A percentile compares a stretch with the other conserved stretches of the same genome.
phyloP scores from a whole-genome alignment of 2,888 invertebrate genomes.

The Megaustenia siamemsis region DNA sequence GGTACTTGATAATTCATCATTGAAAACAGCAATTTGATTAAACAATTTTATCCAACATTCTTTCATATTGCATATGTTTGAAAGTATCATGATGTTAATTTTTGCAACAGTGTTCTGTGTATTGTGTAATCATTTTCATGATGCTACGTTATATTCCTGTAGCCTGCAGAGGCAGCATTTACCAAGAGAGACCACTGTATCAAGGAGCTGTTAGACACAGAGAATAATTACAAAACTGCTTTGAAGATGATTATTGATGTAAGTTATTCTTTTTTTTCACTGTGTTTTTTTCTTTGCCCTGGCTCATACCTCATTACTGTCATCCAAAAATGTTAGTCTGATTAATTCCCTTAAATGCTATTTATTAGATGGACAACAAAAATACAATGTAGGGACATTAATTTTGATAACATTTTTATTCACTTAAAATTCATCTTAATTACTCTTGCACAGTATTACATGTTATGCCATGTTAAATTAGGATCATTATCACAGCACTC shows the following conservation, averaged over 20 bases:
- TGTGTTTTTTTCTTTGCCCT: neutral
- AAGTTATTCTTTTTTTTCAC: neutral
- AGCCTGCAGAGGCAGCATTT: slow-evolving; percentile 60
- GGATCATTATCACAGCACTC: no score
- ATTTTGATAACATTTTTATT: no score
- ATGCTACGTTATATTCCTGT: slow-evolving; percentile 11
- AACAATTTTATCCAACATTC: neutral
- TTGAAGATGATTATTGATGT: slow-evolving; percentile 84
- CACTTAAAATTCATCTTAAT: no score
- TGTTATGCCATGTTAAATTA: no score
- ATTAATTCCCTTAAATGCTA: no score
- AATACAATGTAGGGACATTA: no score
- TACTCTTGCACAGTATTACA: no score
- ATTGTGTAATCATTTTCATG: neutral
- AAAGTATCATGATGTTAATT: neutral
- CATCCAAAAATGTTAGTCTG: no score
- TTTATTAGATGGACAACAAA: no score
- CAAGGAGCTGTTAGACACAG: slow-evolving; percentile 94
- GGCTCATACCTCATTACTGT: no score
- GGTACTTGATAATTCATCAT: no score
- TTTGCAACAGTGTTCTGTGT: neutral
- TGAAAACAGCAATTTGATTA: neutral
- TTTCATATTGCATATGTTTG: no score
- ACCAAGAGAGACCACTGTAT: slow-evolving; percentile 93
- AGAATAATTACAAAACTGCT: slow-evolving; percentile 97